Base-by-base conservation (phyloP, 1,140 invertebrate genomes). In the Pachyrhynchus sulphureomaculatus region DNA sequence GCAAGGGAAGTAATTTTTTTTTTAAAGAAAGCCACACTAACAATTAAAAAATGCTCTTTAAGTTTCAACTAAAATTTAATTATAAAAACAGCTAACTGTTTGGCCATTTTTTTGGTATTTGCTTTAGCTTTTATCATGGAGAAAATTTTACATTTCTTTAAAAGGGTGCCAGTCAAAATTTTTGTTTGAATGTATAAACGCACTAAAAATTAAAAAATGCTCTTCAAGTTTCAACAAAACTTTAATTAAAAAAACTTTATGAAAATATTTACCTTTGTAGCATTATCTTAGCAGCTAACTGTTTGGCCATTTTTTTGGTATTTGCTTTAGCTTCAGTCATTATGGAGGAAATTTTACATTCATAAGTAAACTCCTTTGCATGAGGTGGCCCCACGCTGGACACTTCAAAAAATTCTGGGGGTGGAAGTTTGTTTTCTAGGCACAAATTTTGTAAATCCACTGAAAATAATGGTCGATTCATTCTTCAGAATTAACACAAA, bases 331-430 rank as follows among this genome's bases (percentile, higher is more conserved):
- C 80, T 62, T 76, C 74, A 70, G 82, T 82, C 66, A 76, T 79
- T 69, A 84, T 81, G 52, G 81, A 82, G 12, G 80, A 78, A n/a
- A 87, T 80, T 33, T 80, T 75, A 71, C 89, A 90, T 36, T 83
- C 77, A 67, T 87, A 83, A 10, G 85, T 85, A 69, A 89, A 88
- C 33, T 83, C 75, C 74, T 85, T 83, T 17, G 82, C 83, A 74
- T 89, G 87, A 6, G 89, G 83, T 20, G 86, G 84, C n/a, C 89
- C 89, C 65, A 86, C 80, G 67, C 88, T 86, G 4, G 78, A 79
- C n/a, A 80, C 73, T 37, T 82, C 80, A 21, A 82, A 75, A 72
- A 89, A 92, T 10, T 76, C 73, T 4, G 88, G 88, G 4, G 81
- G 77, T 12, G 81, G 79, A 47, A 89, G 79, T 58, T 84, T 81